These are phyloP conservation scores for Istiophorus platypterus DNA, from an alignment of 2,113 vertebrate species.

Conservation along the genomic window DNA sequence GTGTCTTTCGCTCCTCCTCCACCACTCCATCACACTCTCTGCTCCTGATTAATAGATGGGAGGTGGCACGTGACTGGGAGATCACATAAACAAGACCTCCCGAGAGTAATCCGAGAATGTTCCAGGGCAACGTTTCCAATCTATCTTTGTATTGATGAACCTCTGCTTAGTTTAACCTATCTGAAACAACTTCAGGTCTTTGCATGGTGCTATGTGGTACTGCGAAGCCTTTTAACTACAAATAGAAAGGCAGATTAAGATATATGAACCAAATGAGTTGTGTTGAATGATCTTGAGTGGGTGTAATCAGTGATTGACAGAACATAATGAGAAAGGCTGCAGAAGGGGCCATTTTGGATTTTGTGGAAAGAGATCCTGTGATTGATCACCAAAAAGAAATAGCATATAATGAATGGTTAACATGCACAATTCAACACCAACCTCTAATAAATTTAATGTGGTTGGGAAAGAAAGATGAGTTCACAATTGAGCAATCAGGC, in stretches of 20 bases:
- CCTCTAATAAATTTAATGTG: slow-evolving; percentile 58
- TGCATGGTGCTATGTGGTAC: neutral
- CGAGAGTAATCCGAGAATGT: neutral
- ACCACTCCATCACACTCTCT: slow-evolving; percentile 56
- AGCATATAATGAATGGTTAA: slow-evolving; percentile 55
- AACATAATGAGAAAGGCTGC: slow-evolving; percentile 31
- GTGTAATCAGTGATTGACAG: slow-evolving; percentile 27
- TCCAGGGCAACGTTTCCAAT: neutral
- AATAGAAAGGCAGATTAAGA: slow-evolving; percentile 4
- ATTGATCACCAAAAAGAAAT: slow-evolving; percentile 61
- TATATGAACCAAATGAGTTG: neutral
- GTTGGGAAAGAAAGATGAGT: slow-evolving; percentile 17
- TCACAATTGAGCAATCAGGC: slow-evolving; percentile 65
- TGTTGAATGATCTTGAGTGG: slow-evolving; percentile 3
- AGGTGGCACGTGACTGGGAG: slow-evolving; percentile 1
- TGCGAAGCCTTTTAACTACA: neutral
- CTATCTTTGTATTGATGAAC: neutral
- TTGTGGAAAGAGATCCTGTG: slow-evolving; percentile 45
- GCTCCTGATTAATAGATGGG: slow-evolving; percentile 50
- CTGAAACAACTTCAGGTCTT: neutral
- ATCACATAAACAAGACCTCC: slow-evolving; percentile 30
- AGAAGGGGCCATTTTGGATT: slow-evolving; percentile 20
- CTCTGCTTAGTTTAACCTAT: neutral
- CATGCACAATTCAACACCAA: slow-evolving; percentile 37
- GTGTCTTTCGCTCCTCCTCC: slow-evolving; percentile 51